Conservation (phyloP, 1,140 invertebrate genomes). For the Drosophila chauvacae region DNA sequence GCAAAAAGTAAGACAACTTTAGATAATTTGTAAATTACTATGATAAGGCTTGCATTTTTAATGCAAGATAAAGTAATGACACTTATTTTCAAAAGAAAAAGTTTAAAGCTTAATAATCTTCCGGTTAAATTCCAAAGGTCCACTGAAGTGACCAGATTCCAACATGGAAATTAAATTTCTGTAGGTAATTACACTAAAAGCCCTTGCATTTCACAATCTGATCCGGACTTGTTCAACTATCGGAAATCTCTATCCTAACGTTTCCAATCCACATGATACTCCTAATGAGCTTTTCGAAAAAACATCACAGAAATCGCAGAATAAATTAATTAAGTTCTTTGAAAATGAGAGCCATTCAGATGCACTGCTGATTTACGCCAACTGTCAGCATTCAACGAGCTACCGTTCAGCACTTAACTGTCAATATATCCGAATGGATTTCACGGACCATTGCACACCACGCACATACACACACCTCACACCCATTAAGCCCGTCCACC, state of each 20-base stretch:
- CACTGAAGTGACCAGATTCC: background rate
- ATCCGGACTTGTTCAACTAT: background rate
- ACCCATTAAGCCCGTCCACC: constrained; percentile 9
- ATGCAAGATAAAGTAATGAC: too few species aligned
- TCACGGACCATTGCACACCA: constrained; percentile 52
- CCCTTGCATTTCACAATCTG: background rate
- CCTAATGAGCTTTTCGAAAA: constrained; percentile 30
- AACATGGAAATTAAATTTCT: background rate
- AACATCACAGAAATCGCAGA: constrained; percentile 11
- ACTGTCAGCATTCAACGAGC: constrained; percentile 26
- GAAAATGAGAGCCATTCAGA: constrained; percentile 27
- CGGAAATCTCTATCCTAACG: background rate
- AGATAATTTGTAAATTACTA: too few species aligned
- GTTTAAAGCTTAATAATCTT: background rate
- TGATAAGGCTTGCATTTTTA: too few species aligned
- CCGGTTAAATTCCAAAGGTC: background rate
- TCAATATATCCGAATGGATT: constrained; percentile 57
- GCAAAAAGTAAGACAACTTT: too few species aligned
- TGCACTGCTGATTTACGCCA: constrained; percentile 41
- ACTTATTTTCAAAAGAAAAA: background rate
- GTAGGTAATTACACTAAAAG: background rate
- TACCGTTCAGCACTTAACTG: constrained; percentile 35
- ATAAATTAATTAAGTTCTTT: constrained; percentile 46
- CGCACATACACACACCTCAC: background rate
- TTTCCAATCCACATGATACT: constrained; percentile 13